Conservation (phyloP, 2,113 vertebrate genomes). For the Alexandromys fortis region DNA sequence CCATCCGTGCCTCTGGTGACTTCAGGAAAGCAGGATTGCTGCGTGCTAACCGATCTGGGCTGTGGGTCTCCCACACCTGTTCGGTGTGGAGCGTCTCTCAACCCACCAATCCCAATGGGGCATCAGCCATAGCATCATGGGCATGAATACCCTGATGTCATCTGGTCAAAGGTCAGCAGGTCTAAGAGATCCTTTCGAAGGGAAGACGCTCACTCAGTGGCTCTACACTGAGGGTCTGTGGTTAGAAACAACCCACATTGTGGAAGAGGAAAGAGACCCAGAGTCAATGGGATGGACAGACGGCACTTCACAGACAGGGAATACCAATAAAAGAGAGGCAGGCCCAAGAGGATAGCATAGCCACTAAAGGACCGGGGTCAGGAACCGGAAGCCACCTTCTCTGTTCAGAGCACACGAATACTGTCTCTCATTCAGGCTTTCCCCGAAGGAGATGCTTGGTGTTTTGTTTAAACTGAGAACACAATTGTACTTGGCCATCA, state of each 20-base stretch:
- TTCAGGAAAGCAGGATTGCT: no score
- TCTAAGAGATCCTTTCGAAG: neutral
- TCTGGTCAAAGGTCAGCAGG: neutral
- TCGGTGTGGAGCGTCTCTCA: accelerated
- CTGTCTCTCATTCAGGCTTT: no score
- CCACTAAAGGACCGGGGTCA: accelerated
- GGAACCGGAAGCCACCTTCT: neutral
- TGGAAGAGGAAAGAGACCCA: neutral
- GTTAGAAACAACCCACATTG: neutral
- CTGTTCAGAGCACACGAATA: neutral
- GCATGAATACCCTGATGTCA: neutral
- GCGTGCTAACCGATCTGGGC: neutral
- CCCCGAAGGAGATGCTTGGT: neutral
- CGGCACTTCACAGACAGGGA: neutral
- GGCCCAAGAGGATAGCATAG: accelerated
- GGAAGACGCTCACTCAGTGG: neutral
- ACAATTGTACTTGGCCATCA: neutral
- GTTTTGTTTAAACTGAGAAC: neutral
- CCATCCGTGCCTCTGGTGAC: neutral
- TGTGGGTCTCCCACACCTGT: no score
- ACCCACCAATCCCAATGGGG: neutral
- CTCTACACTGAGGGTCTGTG: neutral
- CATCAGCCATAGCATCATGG: neutral
- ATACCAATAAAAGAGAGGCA: neutral
- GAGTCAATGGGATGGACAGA: neutral